A percentile compares a stretch with the other conserved stretches of the same genome.
Conservation (phyloP, 2,797 vertebrate genomes). For the Mormyrus proboscirostris region DNA sequence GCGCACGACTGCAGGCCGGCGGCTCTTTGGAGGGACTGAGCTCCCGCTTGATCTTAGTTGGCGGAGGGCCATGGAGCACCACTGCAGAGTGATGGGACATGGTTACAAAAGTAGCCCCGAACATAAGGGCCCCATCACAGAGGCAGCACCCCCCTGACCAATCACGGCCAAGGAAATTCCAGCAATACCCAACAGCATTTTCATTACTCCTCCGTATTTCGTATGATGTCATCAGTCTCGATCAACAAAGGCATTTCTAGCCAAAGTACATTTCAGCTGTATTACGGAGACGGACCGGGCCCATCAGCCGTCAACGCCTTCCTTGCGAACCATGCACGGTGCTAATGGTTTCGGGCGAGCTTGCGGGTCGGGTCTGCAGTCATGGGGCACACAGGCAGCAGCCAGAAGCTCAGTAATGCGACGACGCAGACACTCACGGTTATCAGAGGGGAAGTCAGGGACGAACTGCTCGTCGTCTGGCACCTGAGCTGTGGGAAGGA, state of each 20-base stretch:
- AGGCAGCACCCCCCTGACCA: background rate
- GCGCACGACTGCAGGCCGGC: slow-evolving; percentile 81
- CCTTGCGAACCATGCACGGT: background rate
- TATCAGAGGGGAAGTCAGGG: slow-evolving; percentile 92
- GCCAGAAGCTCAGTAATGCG: background rate
- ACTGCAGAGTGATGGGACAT: slow-evolving; percentile 56
- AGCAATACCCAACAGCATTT: background rate
- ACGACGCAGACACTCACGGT: slow-evolving; percentile 71
- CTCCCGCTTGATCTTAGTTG: slow-evolving; percentile 90
- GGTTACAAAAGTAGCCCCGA: background rate
- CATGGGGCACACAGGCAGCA: background rate
- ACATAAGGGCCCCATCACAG: background rate
- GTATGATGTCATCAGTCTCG: background rate
- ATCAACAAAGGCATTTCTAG: background rate
- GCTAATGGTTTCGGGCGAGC: background rate
- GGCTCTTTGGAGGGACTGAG: slow-evolving; percentile 79
- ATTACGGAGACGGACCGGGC: background rate
- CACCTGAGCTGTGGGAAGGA: slow-evolving; percentile 73
- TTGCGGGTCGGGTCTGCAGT: background rate
- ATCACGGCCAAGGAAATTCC: background rate
- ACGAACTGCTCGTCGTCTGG: slow-evolving; percentile 93
- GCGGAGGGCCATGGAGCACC: slow-evolving; percentile 89
- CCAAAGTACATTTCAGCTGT: background rate
- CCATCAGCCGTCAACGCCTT: background rate
- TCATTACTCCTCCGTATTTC: background rate